Conservation (phyloP, 2,797 vertebrate genomes). For the Nyctalus aviator region DNA sequence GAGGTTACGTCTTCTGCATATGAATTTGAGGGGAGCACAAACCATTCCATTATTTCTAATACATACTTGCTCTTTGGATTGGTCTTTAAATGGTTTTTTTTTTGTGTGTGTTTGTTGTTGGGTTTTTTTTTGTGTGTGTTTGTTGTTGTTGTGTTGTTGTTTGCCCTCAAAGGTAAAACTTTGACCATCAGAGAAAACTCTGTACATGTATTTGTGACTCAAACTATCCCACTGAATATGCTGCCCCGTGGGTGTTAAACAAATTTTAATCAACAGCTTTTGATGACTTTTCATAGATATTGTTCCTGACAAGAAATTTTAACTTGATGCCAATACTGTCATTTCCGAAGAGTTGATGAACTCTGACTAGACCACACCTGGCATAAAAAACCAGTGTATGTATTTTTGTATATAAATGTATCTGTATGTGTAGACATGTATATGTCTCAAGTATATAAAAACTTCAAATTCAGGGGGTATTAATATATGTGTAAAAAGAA, state of each 20-base stretch:
- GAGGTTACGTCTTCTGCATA: not conserved
- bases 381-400: not conserved
- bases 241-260: not conserved
- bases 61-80: not conserved
- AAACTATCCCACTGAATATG: not conserved
- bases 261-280: not conserved
- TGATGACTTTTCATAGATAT: not conserved
- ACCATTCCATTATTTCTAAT: not conserved
- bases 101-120: no score
- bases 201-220: not conserved
- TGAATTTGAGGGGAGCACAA: not conserved
- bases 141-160: not conserved
- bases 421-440: not conserved
- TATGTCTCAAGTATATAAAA: not conserved
- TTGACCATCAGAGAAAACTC: not conserved
- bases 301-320: not conserved
- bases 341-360: not conserved
- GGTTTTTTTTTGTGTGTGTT: not conserved
- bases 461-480: not conserved
- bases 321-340: not conserved
- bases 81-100: not conserved
- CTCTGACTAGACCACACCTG: not conserved
- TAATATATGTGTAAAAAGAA: not conserved
- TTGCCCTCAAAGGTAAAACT: not conserved
- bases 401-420: not conserved